Conservation (phyloP, 2,888 invertebrate species). For the Xestia sexstrigata region DNA sequence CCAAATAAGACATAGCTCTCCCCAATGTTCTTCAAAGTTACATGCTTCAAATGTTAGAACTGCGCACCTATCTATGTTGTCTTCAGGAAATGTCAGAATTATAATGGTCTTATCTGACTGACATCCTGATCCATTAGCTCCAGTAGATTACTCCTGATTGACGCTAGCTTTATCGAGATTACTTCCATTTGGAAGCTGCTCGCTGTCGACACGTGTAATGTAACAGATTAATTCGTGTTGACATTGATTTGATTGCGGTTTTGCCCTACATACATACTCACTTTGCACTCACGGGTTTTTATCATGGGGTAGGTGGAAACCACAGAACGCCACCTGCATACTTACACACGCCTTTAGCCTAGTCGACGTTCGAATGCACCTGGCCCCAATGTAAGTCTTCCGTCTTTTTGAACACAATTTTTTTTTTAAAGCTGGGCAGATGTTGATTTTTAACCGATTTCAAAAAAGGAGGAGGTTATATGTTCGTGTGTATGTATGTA, state of each 20-base stretch:
- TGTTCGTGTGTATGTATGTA: no score
- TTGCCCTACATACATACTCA: neutral
- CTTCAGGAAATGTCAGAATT: slow-evolving; percentile 17
- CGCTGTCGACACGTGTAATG: neutral
- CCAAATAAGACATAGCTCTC: neutral
- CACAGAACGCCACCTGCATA: neutral
- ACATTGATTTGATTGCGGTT: neutral
- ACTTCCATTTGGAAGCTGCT: neutral
- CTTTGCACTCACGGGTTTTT: accelerated
- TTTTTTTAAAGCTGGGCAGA: neutral
- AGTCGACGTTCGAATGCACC: neutral
- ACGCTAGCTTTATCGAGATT: slow-evolving; percentile 7
- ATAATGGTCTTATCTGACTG: slow-evolving; percentile 5
- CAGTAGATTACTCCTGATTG: slow-evolving; percentile 12
- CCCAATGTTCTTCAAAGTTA: neutral
- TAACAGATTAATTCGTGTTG: neutral
- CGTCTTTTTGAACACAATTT: neutral
- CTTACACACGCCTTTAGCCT: neutral
- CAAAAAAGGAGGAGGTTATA: no score
- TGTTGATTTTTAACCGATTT: no score
- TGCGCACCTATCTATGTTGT: neutral
- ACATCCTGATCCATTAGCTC: slow-evolving; percentile 18
- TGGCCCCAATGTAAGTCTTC: neutral
- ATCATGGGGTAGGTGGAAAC: neutral
- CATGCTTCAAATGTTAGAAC: neutral